phyloP scores from a whole-genome alignment of 2,113 vertebrate species.

The Alosa alosa region DNA sequence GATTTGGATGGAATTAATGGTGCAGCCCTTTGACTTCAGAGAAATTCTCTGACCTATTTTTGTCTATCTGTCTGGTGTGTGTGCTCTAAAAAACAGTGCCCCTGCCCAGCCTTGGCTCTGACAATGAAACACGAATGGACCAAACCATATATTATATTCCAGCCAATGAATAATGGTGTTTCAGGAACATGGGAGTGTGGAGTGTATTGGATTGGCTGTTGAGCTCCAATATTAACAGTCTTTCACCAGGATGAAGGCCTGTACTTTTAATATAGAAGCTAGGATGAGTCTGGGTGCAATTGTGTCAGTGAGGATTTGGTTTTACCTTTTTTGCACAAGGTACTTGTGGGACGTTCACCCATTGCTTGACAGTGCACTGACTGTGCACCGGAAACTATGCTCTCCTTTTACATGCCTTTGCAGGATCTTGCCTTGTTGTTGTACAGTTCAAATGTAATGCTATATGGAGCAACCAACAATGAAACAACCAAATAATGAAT shows the following conservation, averaged over 20 bases:
- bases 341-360: background rate
- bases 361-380: background rate
- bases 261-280: background rate
- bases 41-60: no score
- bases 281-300: no score
- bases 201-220: background rate
- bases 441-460: background rate
- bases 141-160: background rate
- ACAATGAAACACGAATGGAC: background rate
- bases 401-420: background rate
- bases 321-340: no score
- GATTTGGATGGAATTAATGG: no score
- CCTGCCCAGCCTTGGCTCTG: background rate
- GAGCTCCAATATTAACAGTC: background rate
- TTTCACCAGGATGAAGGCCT: background rate
- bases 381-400: background rate
- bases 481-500: background rate
- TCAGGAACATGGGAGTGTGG: no score
- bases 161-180: background rate
- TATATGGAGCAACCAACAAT: background rate
- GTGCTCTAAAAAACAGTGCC: background rate
- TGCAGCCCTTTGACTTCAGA: no score
- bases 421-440: constrained; percentile 5
- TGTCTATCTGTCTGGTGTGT: background rate
- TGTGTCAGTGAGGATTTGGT: no score